These are phyloP conservation scores for Cynopterus brachyotis DNA, from an alignment of 2,113 vertebrate genomes.

Conservation along the genomic window DNA sequence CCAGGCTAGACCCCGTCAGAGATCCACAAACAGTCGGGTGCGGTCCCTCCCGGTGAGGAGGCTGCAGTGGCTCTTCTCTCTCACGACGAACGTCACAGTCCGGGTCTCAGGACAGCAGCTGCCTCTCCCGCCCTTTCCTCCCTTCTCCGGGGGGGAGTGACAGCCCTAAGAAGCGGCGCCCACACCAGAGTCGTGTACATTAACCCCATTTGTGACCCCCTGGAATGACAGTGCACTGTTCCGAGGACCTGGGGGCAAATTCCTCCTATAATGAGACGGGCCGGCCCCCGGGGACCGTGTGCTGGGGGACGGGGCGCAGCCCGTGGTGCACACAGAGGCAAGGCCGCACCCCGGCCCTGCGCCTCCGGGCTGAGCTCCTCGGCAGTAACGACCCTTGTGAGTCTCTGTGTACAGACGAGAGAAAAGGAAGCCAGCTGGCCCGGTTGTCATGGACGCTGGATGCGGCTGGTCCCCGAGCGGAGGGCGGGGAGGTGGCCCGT, in stretches of 20 bases:
- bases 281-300: accelerated
- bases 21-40: not conserved
- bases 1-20: not conserved
- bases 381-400: no score
- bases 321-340: not conserved
- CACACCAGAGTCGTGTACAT: not conserved
- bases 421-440: not conserved
- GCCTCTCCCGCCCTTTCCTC: not conserved
- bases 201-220: not conserved
- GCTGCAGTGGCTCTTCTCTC: not conserved
- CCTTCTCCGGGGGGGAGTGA: not conserved
- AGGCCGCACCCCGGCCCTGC: not conserved
- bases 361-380: not conserved
- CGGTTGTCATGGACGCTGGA: not conserved
- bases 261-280: not conserved
- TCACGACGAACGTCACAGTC: accelerated
- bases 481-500: no score
- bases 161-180: not conserved
- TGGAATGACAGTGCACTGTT: not conserved
- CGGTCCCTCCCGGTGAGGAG: not conserved
- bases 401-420: not conserved
- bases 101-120: not conserved
- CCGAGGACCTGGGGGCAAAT: not conserved
- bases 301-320: no score
- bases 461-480: no score